Base-by-base conservation (phyloP, 2,113 vertebrate species). In the Phyllopteryx taeniolatus region DNA sequence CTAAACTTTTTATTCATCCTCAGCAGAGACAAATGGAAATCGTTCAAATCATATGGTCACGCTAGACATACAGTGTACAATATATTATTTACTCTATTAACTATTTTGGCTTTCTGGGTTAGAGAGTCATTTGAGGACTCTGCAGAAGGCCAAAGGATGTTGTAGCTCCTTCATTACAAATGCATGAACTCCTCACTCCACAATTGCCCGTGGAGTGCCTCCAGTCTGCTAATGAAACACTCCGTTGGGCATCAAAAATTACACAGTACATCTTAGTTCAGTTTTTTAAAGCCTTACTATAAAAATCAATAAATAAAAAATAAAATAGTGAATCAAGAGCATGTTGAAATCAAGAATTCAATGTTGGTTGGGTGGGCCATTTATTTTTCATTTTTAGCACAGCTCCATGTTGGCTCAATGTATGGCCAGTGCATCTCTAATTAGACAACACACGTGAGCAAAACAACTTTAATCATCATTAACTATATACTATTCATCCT, bases 1-100 rank as follows among this genome's bases (percentile, higher is more conserved):
- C 77, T 71, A 85, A 89, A 86, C 76, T 89, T 85, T 91, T 78
- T 80, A 83, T 83, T 79, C 75, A 57, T 77, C 67, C 19, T 22
- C 49, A n/a, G 31, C 53, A 76, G 77, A 85, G 84, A 86, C 83
- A 90, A 12, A 64, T 62, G 59, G 62, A 74, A 73, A 79, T 71
- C 62, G 62, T 78, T 31, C 53, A 43, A 31, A 62, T 59, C 56
- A 73, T 15, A 39, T 67, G 17, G 69, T 74, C 74, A 72, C 46
- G 57, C 71, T 56, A 47, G 69, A 77, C 77, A 63, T 12, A 33
- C 19, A 49, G 59, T 19, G 14, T 61, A 61, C 63, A 46, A 43
- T 65, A 3, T 46, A 65, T 65, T 65, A 65, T 65, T 65, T 46
- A 65, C n/a, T 15, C 10, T 46, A 35, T 13, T 3, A 67, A 82